A percentile compares a stretch with the other conserved stretches of the same genome.
Evolutionary conservation across 2,797 vertebrate species (phyloP).

Genomic region (Parauchenoglanis ngamensis): DNA sequence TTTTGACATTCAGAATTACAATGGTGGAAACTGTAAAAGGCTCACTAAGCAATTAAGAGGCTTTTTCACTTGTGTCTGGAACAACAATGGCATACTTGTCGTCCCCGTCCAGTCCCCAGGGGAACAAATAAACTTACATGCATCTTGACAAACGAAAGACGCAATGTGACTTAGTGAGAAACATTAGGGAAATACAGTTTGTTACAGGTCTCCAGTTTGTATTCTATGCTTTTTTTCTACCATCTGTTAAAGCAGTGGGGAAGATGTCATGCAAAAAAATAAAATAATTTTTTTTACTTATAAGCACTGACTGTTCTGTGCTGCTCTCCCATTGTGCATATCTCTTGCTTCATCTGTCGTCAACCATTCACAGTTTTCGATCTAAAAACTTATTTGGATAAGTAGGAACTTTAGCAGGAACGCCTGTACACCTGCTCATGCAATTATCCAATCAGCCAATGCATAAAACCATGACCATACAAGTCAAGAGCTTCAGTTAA

Average conservation of each 20-base stretch:
- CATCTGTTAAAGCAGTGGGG: slow-evolving; percentile 64
- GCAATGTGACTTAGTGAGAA: slow-evolving; percentile 63
- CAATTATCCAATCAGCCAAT: not conserved
- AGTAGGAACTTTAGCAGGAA: too few relatives aligned
- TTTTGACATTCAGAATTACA: slow-evolving; percentile 61
- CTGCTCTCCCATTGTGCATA: not conserved
- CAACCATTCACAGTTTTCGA: not conserved
- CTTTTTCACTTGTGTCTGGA: slow-evolving; percentile 62
- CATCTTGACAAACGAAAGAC: slow-evolving; percentile 68
- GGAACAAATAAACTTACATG: slow-evolving; percentile 60
- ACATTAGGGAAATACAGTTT: slow-evolving; percentile 66
- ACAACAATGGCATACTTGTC: slow-evolving; percentile 59
- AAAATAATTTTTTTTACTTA: slow-evolving; percentile 8
- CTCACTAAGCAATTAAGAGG: slow-evolving; percentile 69
- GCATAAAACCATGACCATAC: not conserved
- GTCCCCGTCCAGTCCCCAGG: slow-evolving; percentile 37
- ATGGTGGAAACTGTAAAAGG: slow-evolving; percentile 62
- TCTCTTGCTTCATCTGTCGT: slow-evolving; percentile 12
- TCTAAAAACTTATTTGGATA: not conserved
- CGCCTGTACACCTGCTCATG: not conserved
- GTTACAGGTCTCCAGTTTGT: slow-evolving; percentile 67
- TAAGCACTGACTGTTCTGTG: not conserved
- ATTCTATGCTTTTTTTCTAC: slow-evolving; percentile 65
- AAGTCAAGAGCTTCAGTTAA: not conserved
- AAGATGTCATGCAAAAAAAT: slow-evolving; percentile 45